A percentile compares a stretch with the other conserved stretches of the same genome.
phyloP scores from a whole-genome alignment of 2,888 invertebrate species.

The Leptarthrus brevirostris region DNA sequence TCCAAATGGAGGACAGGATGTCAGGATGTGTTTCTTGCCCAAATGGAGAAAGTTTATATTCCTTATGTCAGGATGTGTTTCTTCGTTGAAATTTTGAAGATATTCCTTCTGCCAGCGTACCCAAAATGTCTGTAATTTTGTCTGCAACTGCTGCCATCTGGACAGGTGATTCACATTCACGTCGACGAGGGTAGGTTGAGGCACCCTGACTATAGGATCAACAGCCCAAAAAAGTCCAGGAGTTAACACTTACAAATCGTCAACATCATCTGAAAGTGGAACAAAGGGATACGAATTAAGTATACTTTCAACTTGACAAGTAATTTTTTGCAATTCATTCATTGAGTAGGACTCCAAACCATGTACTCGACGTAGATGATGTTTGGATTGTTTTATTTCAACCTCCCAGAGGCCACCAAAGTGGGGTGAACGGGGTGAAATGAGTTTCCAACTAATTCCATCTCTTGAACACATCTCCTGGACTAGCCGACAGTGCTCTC shows the following conservation, averaged over 20 bases:
- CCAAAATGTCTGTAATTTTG: background rate
- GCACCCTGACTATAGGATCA: background rate
- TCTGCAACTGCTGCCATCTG: background rate
- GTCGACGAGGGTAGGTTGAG: background rate
- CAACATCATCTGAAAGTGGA: background rate
- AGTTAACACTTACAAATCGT: background rate
- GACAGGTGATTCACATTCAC: background rate
- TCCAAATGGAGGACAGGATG: too few species aligned
- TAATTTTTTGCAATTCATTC: background rate
- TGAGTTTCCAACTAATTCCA: background rate
- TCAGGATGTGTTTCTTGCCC: too few species aligned
- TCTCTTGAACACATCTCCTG: background rate
- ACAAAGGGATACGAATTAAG: background rate
- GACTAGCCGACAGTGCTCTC: background rate
- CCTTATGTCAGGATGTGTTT: too few species aligned
- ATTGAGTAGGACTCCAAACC: background rate
- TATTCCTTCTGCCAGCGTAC: background rate
- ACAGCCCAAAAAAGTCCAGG: background rate
- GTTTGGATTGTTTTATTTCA: background rate
- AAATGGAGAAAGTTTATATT: too few species aligned
- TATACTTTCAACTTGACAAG: constrained; percentile 2
- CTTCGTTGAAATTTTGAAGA: too few species aligned
- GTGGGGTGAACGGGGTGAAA: too few species aligned
- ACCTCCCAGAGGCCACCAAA: constrained; percentile 2
- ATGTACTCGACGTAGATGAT: background rate